Evolutionary conservation across 2,113 vertebrate species (phyloP), one percentile per base, ranked within the genome.

Genomic region (Neolamprologus ventralis): DNA sequence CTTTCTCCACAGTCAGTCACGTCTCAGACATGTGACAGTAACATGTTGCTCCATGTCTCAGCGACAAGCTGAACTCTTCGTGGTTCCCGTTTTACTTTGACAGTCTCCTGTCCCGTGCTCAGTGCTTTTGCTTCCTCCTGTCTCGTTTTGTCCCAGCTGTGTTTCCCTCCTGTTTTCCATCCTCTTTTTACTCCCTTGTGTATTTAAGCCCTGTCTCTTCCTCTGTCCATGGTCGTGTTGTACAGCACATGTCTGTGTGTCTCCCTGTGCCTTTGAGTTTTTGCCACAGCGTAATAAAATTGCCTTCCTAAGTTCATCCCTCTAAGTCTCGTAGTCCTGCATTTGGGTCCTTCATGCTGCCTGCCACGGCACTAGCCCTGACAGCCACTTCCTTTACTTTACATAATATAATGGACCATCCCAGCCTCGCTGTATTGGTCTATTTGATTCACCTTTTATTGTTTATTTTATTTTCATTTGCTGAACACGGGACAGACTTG

Each of bases 21-120:
- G 19, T 54, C 9, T 53, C 51, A 53, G 51, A 51, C 49, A 51
- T n/a, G 49, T n/a, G 49, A 51, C 4, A 51, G 49, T 9, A 51
- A 9, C 49, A 51, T n/a, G 49, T 51, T 9, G 5, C 49, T 51
- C 49, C 19, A n/a, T 53, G 19, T 53, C 51, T 53, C 51, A 53
- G 51, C 2, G 2, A n/a, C 9, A 53, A 53, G 49, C 5, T 53
- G 51, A 53, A 53, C 19, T n/a, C 9, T n/a, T n/a, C 5, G 3
- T 53, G 19, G 9, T 53, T 54, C 5, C 51, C 9, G 51, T 54
- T 54, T 21, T 6, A 54, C 51, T 54, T 54, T 54, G 1, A 54
- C 51, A 54, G 51, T 21, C 19, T 11, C 3, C 1, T 21, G 19
- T 1, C 51, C 0, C 3, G 5, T 54, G n/a, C 49, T 54, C 19